phyloP scores from a whole-genome alignment of 2,113 vertebrate genomes.

The Lipophrys pholis region DNA sequence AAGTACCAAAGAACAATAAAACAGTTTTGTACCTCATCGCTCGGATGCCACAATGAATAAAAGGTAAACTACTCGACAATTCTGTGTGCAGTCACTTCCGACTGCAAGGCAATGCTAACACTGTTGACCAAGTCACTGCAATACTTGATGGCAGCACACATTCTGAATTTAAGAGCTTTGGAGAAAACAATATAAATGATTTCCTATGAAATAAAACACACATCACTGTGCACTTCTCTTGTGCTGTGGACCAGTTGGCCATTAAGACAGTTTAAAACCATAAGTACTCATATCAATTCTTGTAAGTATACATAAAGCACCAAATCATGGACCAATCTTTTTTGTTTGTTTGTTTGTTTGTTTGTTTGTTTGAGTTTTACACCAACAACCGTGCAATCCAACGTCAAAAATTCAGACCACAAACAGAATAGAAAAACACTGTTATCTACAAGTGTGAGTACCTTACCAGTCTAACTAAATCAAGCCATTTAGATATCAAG shows the following conservation, averaged over 20 bases:
- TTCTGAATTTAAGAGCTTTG: slow-evolving; percentile 75
- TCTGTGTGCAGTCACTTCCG: slow-evolving; percentile 65
- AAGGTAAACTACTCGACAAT: slow-evolving; percentile 70
- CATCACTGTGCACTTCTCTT: slow-evolving; percentile 53
- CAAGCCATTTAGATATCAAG: slow-evolving; percentile 69
- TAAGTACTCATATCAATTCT: slow-evolving; percentile 58
- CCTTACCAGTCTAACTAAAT: slow-evolving; percentile 75
- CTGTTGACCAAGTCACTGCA: slow-evolving; percentile 76
- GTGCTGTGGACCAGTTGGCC: slow-evolving; percentile 56
- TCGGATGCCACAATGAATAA: slow-evolving; percentile 63
- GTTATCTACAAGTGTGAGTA: slow-evolving; percentile 79
- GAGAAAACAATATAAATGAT: slow-evolving; percentile 66
- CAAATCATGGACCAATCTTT: slow-evolving; percentile 53
- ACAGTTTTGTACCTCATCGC: slow-evolving; percentile 73
- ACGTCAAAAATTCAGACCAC: slow-evolving; percentile 63
- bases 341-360: too few relatives aligned
- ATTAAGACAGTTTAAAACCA: slow-evolving; percentile 56
- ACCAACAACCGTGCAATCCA: slow-evolving; percentile 66
- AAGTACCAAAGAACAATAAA: slow-evolving; percentile 73
- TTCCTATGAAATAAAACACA: slow-evolving; percentile 65
- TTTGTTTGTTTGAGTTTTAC: too few relatives aligned
- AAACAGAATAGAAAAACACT: slow-evolving; percentile 74
- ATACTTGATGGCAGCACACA: slow-evolving; percentile 70
- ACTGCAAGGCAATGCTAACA: slow-evolving; percentile 78
- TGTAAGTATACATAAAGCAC: slow-evolving; percentile 63